Evolutionary conservation across 2,113 vertebrate genomes (phyloP).

Genomic region (Perca schrenkii): DNA sequence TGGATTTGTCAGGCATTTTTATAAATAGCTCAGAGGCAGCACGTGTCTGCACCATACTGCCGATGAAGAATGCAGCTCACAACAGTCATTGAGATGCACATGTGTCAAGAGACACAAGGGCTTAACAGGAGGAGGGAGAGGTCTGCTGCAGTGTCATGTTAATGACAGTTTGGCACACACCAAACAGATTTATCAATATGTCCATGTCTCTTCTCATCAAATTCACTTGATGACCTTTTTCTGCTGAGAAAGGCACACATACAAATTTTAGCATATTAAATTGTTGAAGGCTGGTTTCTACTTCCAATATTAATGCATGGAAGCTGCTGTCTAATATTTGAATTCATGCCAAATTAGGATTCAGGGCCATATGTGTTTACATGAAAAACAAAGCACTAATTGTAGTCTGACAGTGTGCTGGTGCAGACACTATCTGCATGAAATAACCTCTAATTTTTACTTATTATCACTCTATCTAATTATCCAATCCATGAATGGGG

Average conservation of each 20-base stretch:
- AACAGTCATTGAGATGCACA: conserved; percentile 24
- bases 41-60: conserved; percentile 71
- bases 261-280: neutral
- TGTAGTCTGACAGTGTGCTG: neutral
- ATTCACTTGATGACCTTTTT: neutral
- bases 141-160: neutral
- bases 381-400: neutral
- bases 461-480: neutral
- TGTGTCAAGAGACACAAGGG: conserved; percentile 49
- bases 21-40: conserved; percentile 81
- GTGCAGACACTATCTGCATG: neutral
- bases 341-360: neutral
- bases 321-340: neutral
- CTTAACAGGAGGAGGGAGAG: neutral
- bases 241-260: conserved; percentile 1
- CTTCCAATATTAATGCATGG: neutral
- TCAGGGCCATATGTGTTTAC: neutral
- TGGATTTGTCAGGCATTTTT: conserved; percentile 82
- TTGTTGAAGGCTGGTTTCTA: neutral
- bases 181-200: conserved; percentile 24
- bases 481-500: neutral
- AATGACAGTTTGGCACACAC: conserved; percentile 4
- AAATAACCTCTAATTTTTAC: conserved; percentile 7
- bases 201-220: conserved; percentile 8
- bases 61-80: conserved; percentile 50